Evolutionary conservation across 2,888 invertebrate genomes (phyloP), one percentile per base, ranked within the genome.

Genomic region (Drosophila kuntzei): DNA sequence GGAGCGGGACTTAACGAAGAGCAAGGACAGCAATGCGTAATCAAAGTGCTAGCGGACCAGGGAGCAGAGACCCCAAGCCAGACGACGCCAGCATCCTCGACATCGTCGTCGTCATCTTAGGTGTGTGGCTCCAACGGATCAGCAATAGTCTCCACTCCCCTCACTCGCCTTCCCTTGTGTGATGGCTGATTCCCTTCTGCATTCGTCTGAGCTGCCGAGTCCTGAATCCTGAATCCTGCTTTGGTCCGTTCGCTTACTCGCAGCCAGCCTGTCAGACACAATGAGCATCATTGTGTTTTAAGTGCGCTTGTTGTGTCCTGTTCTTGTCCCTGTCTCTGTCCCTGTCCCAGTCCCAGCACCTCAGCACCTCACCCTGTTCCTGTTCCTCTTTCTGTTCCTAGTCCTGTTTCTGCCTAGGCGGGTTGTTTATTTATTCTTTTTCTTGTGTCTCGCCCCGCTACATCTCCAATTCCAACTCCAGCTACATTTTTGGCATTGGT

Each of bases 241-340:
- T 47, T 54, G 37, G 43, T 43, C 29, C 43, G 60, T 36, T 57
- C 25, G 53, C 53, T 61, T 41, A 46, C 22, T 58, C 63, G 34
- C 59, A 59, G 77, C 75, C 68, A 32, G 79, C 68, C 85, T 87
- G 88, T 86, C 86, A 86, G 82, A 88, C 84, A 86, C 86, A 86
- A 88, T 88, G 88, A 86, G 88, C 88, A 79, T 86, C 86, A 86
- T 86, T 86, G 88, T 87, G 80, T 88, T 83, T 86, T 86, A 87
- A 86, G 85, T 86, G 88, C 88, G 86, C 85, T 86, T 79, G 87
- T 86, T 87, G 83, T 85, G 83, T 78, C 67, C 84, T 77, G 64
- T 68, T 77, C 67, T 55, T 71, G 62, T 71, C 67, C 37, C 51
- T 34, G 27, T 41, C 41, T 41, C 54, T 3, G 32, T 20, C 8